Evolutionary conservation across 2,113 vertebrate genomes (phyloP).

Genomic region (Sisor rabdophorus): DNA sequence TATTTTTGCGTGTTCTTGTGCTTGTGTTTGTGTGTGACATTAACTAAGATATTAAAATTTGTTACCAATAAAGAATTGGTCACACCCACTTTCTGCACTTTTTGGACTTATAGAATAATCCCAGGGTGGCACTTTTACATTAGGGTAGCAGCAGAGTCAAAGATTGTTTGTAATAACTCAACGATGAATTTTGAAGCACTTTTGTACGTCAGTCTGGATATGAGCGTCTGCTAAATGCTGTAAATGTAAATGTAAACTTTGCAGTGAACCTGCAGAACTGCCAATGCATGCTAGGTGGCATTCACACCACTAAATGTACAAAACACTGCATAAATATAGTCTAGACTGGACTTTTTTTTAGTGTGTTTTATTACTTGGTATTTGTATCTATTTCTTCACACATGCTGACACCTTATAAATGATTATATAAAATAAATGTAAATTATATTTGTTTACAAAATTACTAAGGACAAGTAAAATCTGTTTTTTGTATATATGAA

Average conservation of each 20-base stretch:
- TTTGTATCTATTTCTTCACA: not conserved
- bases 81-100: too few relatives aligned
- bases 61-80: constrained; percentile 47
- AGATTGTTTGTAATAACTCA: constrained; percentile 78
- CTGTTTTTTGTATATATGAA: not conserved
- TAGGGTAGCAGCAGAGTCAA: constrained; percentile 72
- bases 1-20: not conserved
- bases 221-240: too few relatives aligned
- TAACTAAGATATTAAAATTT: constrained; percentile 61
- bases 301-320: constrained; percentile 64
- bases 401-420: not conserved
- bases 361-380: not conserved
- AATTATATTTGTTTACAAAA: not conserved
- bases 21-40: constrained; percentile 31
- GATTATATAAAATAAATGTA: not conserved
- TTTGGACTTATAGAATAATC: too few relatives aligned
- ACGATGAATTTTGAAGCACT: too few relatives aligned
- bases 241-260: too few relatives aligned
- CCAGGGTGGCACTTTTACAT: constrained; percentile 74
- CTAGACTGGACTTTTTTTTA: not conserved
- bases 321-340: constrained; percentile 23
- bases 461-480: not conserved
- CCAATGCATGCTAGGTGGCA: constrained; percentile 71
- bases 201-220: too few relatives aligned
- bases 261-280: constrained; percentile 70